Conservation (phyloP, 1,140 invertebrate species). For the Pemphigus obesinymphae region DNA sequence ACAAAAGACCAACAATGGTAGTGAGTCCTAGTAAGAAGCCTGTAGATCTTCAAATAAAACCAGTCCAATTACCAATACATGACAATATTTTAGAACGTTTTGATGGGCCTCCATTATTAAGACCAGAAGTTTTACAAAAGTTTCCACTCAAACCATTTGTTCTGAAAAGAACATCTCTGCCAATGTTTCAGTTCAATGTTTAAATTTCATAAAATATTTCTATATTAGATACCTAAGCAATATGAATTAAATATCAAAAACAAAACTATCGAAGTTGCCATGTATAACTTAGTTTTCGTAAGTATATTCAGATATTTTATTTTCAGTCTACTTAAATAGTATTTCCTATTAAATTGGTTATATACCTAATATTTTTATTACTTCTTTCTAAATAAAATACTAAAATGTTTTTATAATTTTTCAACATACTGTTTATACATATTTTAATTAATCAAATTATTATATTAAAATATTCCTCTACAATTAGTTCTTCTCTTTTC, state of each 20-base stretch:
- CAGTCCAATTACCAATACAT: neutral
- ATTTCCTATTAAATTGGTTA: neutral
- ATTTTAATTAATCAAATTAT: neutral
- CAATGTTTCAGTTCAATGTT: conserved; percentile 43
- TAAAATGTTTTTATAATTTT: no score
- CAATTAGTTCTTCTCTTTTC: neutral
- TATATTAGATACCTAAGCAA: neutral
- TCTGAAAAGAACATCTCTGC: conserved; percentile 21
- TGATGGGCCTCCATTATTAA: neutral
- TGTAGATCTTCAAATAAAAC: neutral
- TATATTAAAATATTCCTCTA: neutral
- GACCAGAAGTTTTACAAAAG: neutral
- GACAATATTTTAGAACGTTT: neutral
- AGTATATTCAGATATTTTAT: neutral
- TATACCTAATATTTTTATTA: neutral
- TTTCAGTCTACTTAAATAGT: neutral
- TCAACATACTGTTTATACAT: neutral
- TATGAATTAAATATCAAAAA: neutral
- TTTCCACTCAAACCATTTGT: conserved; percentile 29
- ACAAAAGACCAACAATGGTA: neutral
- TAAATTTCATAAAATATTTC: neutral
- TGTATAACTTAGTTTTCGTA: neutral
- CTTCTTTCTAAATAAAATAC: no score
- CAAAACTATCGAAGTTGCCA: neutral
- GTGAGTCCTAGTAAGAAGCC: neutral